phyloP scores from a whole-genome alignment of 2,888 invertebrate genomes.

The Anoncus sp. region DNA sequence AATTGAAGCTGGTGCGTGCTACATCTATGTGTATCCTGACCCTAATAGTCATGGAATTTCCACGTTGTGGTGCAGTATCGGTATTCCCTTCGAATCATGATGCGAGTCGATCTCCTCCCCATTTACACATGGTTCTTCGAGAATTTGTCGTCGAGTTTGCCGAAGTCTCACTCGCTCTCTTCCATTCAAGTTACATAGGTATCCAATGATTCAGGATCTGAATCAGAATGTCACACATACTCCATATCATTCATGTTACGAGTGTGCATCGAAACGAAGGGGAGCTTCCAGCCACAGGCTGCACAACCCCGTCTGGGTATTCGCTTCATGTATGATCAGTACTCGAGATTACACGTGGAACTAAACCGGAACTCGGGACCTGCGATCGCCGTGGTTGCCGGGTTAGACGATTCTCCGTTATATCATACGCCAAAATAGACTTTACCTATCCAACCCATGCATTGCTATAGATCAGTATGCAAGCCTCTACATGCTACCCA shows the following conservation, averaged over 20 bases:
- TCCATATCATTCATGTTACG: neutral
- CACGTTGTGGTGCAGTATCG: conserved; percentile 8
- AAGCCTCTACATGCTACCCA: conserved; percentile 69
- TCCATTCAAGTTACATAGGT: conserved; percentile 25
- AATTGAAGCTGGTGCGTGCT: neutral
- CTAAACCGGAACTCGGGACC: conserved; percentile 59
- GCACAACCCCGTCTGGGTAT: conserved; percentile 43
- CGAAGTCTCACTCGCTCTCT: conserved; percentile 16
- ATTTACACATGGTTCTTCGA: conserved; percentile 5
- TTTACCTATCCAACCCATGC: neutral
- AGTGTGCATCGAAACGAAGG: conserved; percentile 21
- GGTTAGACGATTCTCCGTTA: conserved; percentile 39
- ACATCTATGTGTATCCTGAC: neutral
- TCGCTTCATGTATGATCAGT: conserved; percentile 9
- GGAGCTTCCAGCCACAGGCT: conserved; percentile 18
- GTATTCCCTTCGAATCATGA: conserved; percentile 6
- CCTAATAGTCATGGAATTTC: neutral
- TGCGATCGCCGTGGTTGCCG: conserved; percentile 64
- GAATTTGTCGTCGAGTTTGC: conserved; percentile 22
- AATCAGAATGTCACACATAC: conserved; percentile 31
- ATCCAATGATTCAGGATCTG: conserved; percentile 30
- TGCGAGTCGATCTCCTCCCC: conserved; percentile 2
- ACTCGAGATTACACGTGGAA: conserved; percentile 12
- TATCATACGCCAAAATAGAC: conserved; percentile 22
- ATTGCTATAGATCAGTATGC: conserved; percentile 4